These are phyloP conservation scores for Thunnus maccoyii DNA, from an alignment of 2,113 vertebrate genomes.

Conservation along the genomic window DNA sequence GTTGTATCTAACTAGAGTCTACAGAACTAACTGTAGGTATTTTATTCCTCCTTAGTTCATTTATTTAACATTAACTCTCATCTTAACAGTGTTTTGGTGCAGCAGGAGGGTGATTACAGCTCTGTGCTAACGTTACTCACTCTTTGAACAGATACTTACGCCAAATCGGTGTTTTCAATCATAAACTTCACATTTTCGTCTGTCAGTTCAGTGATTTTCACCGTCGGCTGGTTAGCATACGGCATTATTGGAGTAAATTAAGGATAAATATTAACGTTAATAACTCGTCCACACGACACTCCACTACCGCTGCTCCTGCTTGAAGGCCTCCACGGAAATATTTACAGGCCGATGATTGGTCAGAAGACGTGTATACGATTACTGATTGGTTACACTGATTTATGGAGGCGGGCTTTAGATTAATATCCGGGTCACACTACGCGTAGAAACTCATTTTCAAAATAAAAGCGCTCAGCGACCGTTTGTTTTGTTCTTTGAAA, in stretches of 20 bases:
- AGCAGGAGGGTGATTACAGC: slow-evolving; percentile 24
- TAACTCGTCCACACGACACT: neutral
- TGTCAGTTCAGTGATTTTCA: slow-evolving; percentile 94
- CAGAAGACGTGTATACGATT: rapidly evolving
- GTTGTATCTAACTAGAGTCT: too few species aligned
- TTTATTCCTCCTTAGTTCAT: too few species aligned
- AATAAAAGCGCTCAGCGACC: slow-evolving; percentile 33
- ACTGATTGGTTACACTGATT: slow-evolving; percentile 28
- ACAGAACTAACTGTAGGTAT: too few species aligned
- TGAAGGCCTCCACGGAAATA: slow-evolving; percentile 12
- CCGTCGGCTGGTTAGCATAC: slow-evolving; percentile 97
- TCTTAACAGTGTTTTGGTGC: neutral
- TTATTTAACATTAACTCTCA: neutral
- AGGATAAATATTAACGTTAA: neutral
- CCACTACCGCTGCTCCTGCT: neutral
- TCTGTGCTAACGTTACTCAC: neutral
- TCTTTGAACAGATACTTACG: slow-evolving; percentile 86
- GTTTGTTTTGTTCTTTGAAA: neutral
- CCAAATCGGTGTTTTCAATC: slow-evolving; percentile 96
- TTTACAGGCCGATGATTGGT: slow-evolving; percentile 30
- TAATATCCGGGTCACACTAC: slow-evolving; percentile 51
- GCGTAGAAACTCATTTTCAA: rapidly evolving
- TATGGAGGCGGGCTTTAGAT: slow-evolving; percentile 24
- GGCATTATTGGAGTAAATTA: slow-evolving; percentile 86
- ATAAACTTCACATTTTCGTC: slow-evolving; percentile 99